These are phyloP conservation scores for Azemiops feae DNA, from an alignment of 2,113 vertebrate genomes.

Conservation along the genomic window DNA sequence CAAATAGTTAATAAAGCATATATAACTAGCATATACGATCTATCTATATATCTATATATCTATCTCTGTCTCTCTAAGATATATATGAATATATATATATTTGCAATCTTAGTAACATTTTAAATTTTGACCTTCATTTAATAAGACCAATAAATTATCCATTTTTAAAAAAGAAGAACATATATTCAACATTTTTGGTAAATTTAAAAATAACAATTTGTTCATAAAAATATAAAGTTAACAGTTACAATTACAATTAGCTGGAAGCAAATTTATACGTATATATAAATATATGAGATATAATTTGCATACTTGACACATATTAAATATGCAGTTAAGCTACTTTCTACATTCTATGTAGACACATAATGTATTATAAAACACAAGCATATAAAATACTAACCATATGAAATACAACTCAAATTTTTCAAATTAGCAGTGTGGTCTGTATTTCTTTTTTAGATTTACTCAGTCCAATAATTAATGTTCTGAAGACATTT, in stretches of 20 bases:
- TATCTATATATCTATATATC: neutral
- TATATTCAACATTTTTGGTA: neutral
- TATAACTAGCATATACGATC: neutral
- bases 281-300: neutral
- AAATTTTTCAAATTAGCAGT: conserved; percentile 2
- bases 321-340: neutral
- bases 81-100: neutral
- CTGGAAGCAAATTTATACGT: neutral
- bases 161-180: neutral
- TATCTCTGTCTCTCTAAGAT: neutral
- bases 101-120: neutral
- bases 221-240: neutral
- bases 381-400: neutral
- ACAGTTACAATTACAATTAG: neutral
- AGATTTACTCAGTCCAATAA: neutral
- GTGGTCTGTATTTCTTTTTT: neutral
- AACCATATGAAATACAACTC: neutral
- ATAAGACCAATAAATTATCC: neutral
- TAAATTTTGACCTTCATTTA: neutral
- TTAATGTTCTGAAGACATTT: neutral
- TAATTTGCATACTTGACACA: neutral
- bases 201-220: neutral
- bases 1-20: neutral
- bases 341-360: neutral
- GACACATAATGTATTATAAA: neutral